Evolutionary conservation across 1,140 invertebrate genomes (phyloP), one percentile per base, ranked within the genome.

Genomic region (Eciton burchellii): DNA sequence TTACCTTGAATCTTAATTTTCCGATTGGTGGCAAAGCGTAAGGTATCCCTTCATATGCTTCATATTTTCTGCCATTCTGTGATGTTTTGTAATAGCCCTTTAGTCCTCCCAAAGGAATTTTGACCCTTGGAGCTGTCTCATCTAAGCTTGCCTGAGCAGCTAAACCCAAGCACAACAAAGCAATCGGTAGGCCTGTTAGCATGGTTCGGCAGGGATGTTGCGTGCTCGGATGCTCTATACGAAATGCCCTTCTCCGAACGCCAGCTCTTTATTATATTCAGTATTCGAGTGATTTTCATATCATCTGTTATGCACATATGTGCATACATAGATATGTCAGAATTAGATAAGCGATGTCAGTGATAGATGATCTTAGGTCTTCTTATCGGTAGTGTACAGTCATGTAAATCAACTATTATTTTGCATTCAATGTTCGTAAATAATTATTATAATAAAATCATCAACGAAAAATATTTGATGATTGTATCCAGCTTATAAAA

Each of bases 1-100:
- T 86, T 94, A 96, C 94, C 90, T 93, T 92, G 87, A 96, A 96
- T 82, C 96, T 91, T 47, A 95, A 89, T 79, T 95, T 91, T 71
- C 94, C 94, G 12, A 95, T 82, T 14, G 95, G 95, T 54, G 96
- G 94, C 82, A 94, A 88, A 2, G 96, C 96, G 85, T 95, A 96
- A 16, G 96, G 96, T 68, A 96, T 94, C 12, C 95, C 95, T 81
- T 95, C 92, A 81, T 95, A 96, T 8, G 94, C 94, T 72, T 95
- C 93, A 26, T 95, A 94, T 16, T 82, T 83, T 86, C 86, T 89
- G 16, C 93, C 93, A 65, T 93, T 86, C 47, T 88, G 81, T 5
- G 94, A 93, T 26, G 73, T 35, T 60, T 91, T 91, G 52, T 91
- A 91, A 57, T 92, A 92, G 24, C 93, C 94, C 65, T 83, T 89